These are phyloP conservation scores for Verasper variegatus DNA, from an alignment of 2,113 vertebrate genomes.

Conservation along the genomic window DNA sequence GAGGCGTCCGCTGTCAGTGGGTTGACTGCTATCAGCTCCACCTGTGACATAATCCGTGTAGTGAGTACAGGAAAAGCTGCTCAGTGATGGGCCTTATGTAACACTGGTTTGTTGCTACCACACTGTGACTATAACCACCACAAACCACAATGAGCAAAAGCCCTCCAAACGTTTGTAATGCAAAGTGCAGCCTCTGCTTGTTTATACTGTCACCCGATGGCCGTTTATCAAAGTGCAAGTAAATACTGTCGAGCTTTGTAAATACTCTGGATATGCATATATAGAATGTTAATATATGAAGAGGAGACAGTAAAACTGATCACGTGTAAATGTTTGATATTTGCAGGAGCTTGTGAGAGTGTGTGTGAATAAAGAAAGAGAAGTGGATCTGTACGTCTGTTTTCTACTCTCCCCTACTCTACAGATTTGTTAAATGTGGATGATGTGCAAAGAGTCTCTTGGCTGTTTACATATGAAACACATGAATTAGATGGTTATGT, in stretches of 20 bases:
- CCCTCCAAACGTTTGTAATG: constrained; percentile 57
- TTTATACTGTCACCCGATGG: constrained; percentile 56
- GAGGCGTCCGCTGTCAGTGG: neutral
- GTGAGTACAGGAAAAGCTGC: constrained; percentile 35
- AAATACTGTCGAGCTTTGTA: neutral
- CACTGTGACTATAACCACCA: constrained; percentile 55
- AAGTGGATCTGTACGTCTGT: too few species aligned
- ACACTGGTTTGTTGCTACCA: constrained; percentile 59
- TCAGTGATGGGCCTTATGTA: constrained; percentile 55
- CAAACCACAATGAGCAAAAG: constrained; percentile 49
- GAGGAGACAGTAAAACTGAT: too few species aligned
- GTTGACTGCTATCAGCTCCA: constrained; percentile 12
- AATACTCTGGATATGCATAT: neutral
- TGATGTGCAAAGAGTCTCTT: too few species aligned
- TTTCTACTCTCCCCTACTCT: too few species aligned
- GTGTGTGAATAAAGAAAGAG: too few species aligned
- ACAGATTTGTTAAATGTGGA: too few species aligned
- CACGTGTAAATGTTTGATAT: neutral
- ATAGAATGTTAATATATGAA: neutral
- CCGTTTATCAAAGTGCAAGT: constrained; percentile 8
- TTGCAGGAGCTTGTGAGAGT: neutral
- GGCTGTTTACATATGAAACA: too few species aligned
- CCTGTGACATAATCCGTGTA: constrained; percentile 47
- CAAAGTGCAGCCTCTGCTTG: constrained; percentile 44
- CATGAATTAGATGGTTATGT: too few species aligned